Base-by-base conservation (phyloP, 2,888 invertebrate species). In the Apodemia duryi region DNA sequence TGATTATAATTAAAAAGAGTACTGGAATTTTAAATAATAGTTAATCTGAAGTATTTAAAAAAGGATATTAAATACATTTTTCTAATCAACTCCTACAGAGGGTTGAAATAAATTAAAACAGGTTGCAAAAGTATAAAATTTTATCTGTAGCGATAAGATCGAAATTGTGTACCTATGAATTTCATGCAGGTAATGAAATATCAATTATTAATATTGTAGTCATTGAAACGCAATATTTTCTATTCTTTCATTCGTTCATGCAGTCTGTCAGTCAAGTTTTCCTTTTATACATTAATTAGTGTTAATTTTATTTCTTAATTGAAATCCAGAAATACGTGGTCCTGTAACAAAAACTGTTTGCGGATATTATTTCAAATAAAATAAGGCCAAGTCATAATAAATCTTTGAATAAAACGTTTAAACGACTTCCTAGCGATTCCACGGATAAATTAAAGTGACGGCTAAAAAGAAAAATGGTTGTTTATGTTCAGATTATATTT, bases 331-430 rank as follows among this genome's bases (percentile, higher is more conserved):
- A 54, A 11, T 10, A 2, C 54, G 6, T n/a, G 9, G 43, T 32
- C 51, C 52, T 28, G 11, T 38, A 64, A 28, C 11, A 38, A 28
- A 21, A 63, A 46, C n/a, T 54, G 13, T 11, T 13, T 60, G 43
- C 62, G 74, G 74, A 75, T 75, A 75, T 70, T 28, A 29, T n/a
- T 43, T 3, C 11, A 4, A 43, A 28, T 29, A 28, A 68, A 75
- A 75, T 72, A 72, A 72, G 70, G 65, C 65, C 65, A 69, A 69
- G 72, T 72, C 74, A 70, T 71, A 73, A 73, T 74, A 74, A 74
- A 76, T 74, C 69, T 69, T 68, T 63, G 66, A 72, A 73, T 75
- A 73, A 75, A 76, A 74, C 71, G 71, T 68, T 73, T 74, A 75
- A 54, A 29, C 54, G 54, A 54, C 54, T 54, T 54, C 10, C 29